Percentiles rank a stretch among this genome's conserved stretches.
Evolutionary conservation across 2,113 vertebrate species (phyloP).

Genomic region (Bothrops jararaca): DNA sequence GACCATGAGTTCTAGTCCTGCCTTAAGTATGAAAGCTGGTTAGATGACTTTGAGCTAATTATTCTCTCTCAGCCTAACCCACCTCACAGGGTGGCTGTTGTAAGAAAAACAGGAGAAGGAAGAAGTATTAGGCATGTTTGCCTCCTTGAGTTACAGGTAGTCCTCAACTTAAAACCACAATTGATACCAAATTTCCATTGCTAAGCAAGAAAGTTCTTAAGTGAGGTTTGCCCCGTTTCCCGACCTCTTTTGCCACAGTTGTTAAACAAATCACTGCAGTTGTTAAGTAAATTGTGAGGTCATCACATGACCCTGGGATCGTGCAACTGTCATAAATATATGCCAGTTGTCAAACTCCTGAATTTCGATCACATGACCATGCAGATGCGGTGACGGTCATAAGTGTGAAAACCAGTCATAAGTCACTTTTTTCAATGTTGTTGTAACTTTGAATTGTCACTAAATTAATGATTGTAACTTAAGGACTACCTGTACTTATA

Average conservation of each 20-base stretch:
- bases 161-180: not conserved
- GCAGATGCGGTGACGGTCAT: not conserved
- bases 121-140: not conserved
- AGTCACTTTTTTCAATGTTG: not conserved
- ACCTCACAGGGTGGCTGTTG: not conserved
- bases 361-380: not conserved
- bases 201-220: not conserved
- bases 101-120: not conserved
- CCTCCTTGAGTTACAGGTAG: not conserved
- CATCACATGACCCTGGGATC: not conserved
- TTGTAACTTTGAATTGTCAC: not conserved
- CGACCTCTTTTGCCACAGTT: too few species aligned
- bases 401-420: not conserved
- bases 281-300: not conserved
- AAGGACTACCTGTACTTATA: not conserved
- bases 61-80: not conserved
- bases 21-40: not conserved
- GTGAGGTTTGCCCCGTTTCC: not conserved
- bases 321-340: not conserved
- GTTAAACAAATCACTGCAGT: not conserved
- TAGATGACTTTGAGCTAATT: not conserved
- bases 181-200: not conserved
- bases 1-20: not conserved
- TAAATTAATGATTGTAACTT: not conserved
- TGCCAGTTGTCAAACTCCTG: not conserved